These are phyloP conservation scores for Lordiphosa fenestrarum DNA, from an alignment of 2,888 invertebrate genomes.

Conservation along the genomic window DNA sequence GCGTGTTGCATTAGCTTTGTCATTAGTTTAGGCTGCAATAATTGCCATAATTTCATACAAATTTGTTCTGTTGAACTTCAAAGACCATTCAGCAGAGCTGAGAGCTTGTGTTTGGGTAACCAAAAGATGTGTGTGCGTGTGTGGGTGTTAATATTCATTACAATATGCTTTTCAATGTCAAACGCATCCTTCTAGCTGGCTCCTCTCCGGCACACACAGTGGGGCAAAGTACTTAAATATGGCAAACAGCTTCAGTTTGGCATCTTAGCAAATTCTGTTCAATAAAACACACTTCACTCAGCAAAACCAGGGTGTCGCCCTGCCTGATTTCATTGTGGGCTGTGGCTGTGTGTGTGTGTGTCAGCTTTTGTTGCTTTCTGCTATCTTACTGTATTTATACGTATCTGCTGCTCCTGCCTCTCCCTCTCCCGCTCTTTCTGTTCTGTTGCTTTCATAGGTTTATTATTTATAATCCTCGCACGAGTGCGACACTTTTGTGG, in stretches of 20 bases:
- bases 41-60: no score
- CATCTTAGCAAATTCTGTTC: no score
- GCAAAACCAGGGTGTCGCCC: not conserved
- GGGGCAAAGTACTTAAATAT: no score
- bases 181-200: slow-evolving; percentile 17
- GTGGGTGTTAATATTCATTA: slow-evolving; percentile 56
- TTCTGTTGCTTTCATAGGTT: slow-evolving; percentile 57
- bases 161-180: slow-evolving; percentile 36
- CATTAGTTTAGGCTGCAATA: no score
- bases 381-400: slow-evolving; percentile 42
- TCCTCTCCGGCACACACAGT: no score
- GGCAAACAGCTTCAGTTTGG: no score
- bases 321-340: slow-evolving; percentile 36
- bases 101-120: slow-evolving; percentile 24
- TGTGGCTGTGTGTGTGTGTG: slow-evolving; percentile 5
- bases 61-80: no score
- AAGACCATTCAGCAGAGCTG: slow-evolving; percentile 10
- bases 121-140: slow-evolving; percentile 7
- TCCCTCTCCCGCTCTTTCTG: slow-evolving; percentile 16
- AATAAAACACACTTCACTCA: no score
- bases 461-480: slow-evolving; percentile 69
- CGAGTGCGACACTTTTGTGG: slow-evolving; percentile 55
- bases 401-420: no score
- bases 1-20: no score
- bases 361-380: slow-evolving; percentile 37